Evolutionary conservation across 1,140 invertebrate species (phyloP), one percentile per base, ranked within the genome.

Genomic region (Sipha flava): DNA sequence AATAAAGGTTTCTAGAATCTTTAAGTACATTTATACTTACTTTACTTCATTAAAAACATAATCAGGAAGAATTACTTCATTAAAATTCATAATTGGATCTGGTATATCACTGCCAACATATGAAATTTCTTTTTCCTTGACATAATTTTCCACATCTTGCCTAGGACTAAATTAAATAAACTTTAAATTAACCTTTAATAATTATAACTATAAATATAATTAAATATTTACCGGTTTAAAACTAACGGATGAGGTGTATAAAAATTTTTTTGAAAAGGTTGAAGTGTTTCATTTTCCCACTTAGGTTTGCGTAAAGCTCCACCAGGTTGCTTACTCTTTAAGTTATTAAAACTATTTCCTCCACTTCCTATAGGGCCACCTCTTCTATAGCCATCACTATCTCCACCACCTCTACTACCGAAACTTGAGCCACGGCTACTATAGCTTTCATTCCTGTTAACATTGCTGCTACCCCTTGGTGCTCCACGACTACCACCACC

Each of bases 211-310:
- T 31, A 68, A n/a, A 16, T 43, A 54, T 34, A 14, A 45, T 34
- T 73, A 68, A 73, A 70, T 34, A 80, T 68, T 82, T 82, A 88
- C 82, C 93, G 89, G 47, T 88, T 89, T 49, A 92, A 84, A 21
- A 94, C 91, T 86, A 92, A 91, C 4, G 90, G 88, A 86, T 95
- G 92, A 66, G 95, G 93, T 80, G 90, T 88, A 85, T 98, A 98
- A 84, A 98, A 95, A 86, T 97, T 92, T 87, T 98, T 98, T 80
- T 92, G 88, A 85, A 98, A 97, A 45, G 92, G 91, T 81, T 91
- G 89, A 31, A 98, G 86, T 79, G 92, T 84, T 23, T 86, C 85
- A 80, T 92, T 83, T 82, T 96, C 93, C 95, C 95, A 98, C 80
- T 89, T 89, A 9, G 94, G 94, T 84, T 94, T 95, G 5, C 92